Conservation (phyloP, 2,113 vertebrate species). For the Pteropus alecto region DNA sequence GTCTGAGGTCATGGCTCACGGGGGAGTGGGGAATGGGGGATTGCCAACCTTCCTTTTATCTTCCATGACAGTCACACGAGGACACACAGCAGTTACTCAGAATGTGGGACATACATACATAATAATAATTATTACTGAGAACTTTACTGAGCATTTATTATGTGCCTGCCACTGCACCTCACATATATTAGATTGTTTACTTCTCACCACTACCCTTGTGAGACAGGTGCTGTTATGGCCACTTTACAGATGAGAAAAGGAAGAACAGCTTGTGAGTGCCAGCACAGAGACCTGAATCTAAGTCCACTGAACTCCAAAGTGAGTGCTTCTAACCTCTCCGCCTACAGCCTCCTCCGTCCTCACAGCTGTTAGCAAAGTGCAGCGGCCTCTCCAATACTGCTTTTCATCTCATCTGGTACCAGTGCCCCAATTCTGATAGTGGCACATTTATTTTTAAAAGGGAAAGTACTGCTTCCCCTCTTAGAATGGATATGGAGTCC, state of each 20-base stretch:
- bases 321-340: neutral
- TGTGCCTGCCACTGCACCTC: neutral
- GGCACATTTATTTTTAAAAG: conserved; percentile 51
- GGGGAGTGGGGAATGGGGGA: fast-evolving
- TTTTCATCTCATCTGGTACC: conserved; percentile 50
- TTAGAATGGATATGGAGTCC: neutral
- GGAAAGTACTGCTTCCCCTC: neutral
- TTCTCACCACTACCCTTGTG: neutral
- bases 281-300: neutral
- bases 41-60: neutral
- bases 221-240: neutral
- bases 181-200: neutral
- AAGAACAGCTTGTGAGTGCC: neutral
- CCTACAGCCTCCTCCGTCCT: neutral
- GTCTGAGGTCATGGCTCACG: neutral
- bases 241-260: neutral
- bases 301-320: neutral
- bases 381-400: neutral
- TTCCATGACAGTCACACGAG: neutral
- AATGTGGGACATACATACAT: neutral
- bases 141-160: neutral
- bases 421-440: conserved; percentile 22
- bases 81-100: neutral
- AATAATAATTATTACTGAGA: neutral
- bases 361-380: neutral